phyloP scores from a whole-genome alignment of 2,888 invertebrate species.

The Sesia bembeciformis region DNA sequence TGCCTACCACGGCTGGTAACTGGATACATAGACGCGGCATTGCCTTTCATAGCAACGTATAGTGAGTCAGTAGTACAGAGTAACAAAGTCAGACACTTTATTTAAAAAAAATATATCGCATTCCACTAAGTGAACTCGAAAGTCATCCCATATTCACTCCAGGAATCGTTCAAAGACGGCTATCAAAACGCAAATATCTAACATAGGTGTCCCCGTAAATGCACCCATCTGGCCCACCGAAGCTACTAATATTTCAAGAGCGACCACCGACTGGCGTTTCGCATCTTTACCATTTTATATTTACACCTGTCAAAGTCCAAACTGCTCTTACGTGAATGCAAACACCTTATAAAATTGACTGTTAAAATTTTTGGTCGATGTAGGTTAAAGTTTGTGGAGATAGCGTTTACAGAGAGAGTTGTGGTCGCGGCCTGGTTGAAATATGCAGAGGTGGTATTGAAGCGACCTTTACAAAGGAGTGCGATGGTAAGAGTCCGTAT shows the following conservation, averaged over 20 bases:
- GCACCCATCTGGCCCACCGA: constrained; percentile 52
- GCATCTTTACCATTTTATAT: constrained; percentile 33
- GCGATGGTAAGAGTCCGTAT: constrained; percentile 51
- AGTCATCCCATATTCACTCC: background rate
- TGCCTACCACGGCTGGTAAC: too few relatives aligned
- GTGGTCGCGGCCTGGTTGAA: constrained; percentile 58
- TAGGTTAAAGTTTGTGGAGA: constrained; percentile 32
- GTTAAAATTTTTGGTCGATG: background rate
- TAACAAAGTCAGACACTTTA: too few relatives aligned
- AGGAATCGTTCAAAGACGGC: constrained; percentile 43
- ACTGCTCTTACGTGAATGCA: constrained; percentile 8
- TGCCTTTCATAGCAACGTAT: too few relatives aligned
- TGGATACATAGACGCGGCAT: too few relatives aligned
- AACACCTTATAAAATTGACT: background rate
- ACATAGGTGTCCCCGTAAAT: constrained; percentile 49
- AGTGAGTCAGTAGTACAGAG: too few relatives aligned
- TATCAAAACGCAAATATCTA: constrained; percentile 61
- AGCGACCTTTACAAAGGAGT: constrained; percentile 56
- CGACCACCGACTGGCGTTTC: constrained; percentile 50
- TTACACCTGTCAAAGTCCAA: background rate
- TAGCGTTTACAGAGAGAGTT: constrained; percentile 59
- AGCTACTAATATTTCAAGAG: constrained; percentile 69
- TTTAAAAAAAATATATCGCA: too few relatives aligned
- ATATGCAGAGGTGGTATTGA: constrained; percentile 69
- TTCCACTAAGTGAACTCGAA: background rate